These are phyloP conservation scores for Melanotaenia parkinsoni DNA, from an alignment of 2,797 vertebrate species.

Conservation along the genomic window DNA sequence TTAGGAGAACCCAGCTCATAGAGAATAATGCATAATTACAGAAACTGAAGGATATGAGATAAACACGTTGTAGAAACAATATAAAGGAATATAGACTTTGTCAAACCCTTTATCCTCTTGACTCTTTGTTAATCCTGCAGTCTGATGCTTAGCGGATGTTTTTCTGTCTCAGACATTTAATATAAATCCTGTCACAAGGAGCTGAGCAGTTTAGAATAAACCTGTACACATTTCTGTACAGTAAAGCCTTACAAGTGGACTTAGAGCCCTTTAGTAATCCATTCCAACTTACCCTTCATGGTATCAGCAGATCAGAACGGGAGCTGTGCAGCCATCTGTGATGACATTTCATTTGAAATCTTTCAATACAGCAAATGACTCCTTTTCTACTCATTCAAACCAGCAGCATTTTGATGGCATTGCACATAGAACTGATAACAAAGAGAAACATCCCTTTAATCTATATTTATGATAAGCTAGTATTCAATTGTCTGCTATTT, in stretches of 20 bases:
- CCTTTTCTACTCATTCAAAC: slow-evolving; percentile 1
- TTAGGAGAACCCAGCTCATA: not conserved
- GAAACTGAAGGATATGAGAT: no score
- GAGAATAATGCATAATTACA: not conserved
- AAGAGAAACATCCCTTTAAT: slow-evolving; percentile 58
- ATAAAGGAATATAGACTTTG: not conserved
- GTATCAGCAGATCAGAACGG: no score
- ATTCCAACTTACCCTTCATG: not conserved
- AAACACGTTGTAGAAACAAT: not conserved
- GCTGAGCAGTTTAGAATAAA: no score
- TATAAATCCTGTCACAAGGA: no score
- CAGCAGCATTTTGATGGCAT: slow-evolving; percentile 1
- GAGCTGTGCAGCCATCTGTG: no score
- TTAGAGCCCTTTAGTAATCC: not conserved
- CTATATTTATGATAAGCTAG: slow-evolving; percentile 20
- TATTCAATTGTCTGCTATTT: not conserved
- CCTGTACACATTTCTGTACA: not conserved
- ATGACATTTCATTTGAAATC: not conserved
- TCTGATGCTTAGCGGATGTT: not conserved
- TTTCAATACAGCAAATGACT: slow-evolving; percentile 5
- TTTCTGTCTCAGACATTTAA: not conserved
- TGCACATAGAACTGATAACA: slow-evolving; percentile 31
- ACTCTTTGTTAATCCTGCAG: not conserved
- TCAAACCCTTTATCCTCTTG: not conserved
- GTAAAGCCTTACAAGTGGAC: slow-evolving; percentile 10